phyloP scores from a whole-genome alignment of 1,140 invertebrate genomes.

The Cydia fagiglandana region DNA sequence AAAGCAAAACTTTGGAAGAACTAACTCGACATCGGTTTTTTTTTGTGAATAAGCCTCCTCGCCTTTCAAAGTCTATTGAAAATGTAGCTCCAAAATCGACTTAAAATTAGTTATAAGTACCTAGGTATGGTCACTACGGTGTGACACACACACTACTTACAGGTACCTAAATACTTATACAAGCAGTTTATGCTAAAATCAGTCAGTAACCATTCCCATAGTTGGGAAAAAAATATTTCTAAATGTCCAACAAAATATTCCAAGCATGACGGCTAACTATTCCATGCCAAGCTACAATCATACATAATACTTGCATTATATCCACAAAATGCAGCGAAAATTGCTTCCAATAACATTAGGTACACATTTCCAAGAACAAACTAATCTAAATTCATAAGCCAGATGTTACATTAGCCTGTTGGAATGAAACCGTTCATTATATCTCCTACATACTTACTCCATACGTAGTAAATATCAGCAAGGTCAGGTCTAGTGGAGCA shows the following conservation, averaged over 20 bases:
- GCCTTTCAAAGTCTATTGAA: no score
- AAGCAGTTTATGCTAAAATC: no score
- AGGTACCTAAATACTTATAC: no score
- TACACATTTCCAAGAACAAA: neutral
- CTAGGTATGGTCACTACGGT: no score
- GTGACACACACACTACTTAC: no score
- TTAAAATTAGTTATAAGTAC: no score
- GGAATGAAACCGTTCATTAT: slow-evolving; percentile 11
- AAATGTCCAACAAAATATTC: neutral
- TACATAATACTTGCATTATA: neutral
- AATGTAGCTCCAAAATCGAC: no score
- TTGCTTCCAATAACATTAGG: neutral
- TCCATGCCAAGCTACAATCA: neutral
- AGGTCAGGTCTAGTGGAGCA: slow-evolving; percentile 63
- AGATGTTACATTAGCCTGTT: neutral
- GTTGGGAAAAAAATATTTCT: neutral
- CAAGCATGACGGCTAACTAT: neutral
- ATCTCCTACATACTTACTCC: neutral
- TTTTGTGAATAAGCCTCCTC: no score
- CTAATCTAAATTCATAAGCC: slow-evolving; percentile 11
- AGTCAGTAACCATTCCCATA: no score
- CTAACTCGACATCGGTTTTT: no score
- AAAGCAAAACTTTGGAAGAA: no score
- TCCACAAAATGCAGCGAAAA: neutral
- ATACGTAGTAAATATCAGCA: slow-evolving; percentile 40